These are phyloP conservation scores for Corbicula japonica DNA, from an alignment of 2,888 invertebrate genomes.

Conservation along the genomic window DNA sequence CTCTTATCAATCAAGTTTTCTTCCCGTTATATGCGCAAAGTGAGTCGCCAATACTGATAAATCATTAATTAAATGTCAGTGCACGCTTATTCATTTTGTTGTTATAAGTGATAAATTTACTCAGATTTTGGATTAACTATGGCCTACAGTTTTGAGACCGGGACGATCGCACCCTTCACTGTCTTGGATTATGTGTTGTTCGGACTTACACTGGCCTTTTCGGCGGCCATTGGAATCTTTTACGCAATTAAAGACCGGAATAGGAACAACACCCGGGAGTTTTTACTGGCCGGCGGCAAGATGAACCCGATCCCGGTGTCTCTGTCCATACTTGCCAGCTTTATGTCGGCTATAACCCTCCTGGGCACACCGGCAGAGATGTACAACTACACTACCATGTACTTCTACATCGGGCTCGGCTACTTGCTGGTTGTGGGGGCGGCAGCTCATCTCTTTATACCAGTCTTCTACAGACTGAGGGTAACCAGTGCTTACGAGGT, in stretches of 20 bases:
- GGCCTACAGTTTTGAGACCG: conserved; percentile 77
- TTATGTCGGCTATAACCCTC: conserved; percentile 86
- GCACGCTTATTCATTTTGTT: too few relatives aligned
- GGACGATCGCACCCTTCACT: conserved; percentile 68
- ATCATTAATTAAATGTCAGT: too few relatives aligned
- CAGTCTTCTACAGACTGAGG: conserved; percentile 79
- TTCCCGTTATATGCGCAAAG: too few relatives aligned
- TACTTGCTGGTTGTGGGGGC: conserved; percentile 84
- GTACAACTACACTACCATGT: conserved; percentile 85
- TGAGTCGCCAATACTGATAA: too few relatives aligned
- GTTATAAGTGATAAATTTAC: too few relatives aligned
- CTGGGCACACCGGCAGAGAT: conserved; percentile 85
- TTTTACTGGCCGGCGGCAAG: conserved; percentile 83
- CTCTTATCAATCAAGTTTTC: too few relatives aligned
- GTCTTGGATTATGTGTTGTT: conserved; percentile 83
- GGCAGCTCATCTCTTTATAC: conserved; percentile 80
- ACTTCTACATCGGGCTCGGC: conserved; percentile 80
- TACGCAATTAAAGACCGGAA: conserved; percentile 81
- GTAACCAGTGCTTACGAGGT: conserved; percentile 83
- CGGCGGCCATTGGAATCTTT: conserved; percentile 82
- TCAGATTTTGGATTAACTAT: too few relatives aligned
- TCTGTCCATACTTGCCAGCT: conserved; percentile 85
- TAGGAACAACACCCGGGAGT: conserved; percentile 78
- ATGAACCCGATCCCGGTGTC: conserved; percentile 84
- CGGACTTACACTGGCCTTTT: conserved; percentile 76